Conservation (phyloP, 2,797 vertebrate species). For the Sardinella longiceps region DNA sequence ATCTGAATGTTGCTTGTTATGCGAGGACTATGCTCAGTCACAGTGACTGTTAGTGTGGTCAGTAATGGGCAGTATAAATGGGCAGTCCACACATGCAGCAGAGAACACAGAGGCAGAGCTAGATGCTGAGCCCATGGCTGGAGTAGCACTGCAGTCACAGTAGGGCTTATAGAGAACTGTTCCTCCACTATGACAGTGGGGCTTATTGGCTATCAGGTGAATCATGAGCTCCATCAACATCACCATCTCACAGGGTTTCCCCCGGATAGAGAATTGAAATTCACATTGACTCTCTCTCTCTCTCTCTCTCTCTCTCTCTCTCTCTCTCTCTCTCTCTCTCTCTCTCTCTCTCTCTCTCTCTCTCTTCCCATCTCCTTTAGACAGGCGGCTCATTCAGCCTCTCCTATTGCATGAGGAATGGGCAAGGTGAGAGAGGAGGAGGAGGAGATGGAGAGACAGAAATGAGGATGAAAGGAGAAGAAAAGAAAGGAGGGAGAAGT, state of each 20-base stretch:
- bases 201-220: neutral
- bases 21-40: neutral
- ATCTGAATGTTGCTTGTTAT: neutral
- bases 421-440: neutral
- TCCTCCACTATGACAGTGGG: neutral
- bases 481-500: conserved; percentile 42
- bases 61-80: neutral
- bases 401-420: neutral
- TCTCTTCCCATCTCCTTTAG: neutral
- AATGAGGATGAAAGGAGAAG: conserved; percentile 32
- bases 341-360: too few relatives aligned
- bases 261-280: neutral
- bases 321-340: neutral
- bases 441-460: neutral
- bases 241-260: neutral
- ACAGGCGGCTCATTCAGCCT: neutral
- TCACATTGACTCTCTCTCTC: neutral
- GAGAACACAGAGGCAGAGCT: neutral
- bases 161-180: neutral
- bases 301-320: too few relatives aligned
- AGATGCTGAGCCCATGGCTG: neutral
- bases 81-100: neutral
- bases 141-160: neutral
- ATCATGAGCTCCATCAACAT: neutral
- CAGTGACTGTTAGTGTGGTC: neutral